Evolutionary conservation across 2,888 invertebrate genomes (phyloP).

Genomic region (Zygogramma bicolorata): DNA sequence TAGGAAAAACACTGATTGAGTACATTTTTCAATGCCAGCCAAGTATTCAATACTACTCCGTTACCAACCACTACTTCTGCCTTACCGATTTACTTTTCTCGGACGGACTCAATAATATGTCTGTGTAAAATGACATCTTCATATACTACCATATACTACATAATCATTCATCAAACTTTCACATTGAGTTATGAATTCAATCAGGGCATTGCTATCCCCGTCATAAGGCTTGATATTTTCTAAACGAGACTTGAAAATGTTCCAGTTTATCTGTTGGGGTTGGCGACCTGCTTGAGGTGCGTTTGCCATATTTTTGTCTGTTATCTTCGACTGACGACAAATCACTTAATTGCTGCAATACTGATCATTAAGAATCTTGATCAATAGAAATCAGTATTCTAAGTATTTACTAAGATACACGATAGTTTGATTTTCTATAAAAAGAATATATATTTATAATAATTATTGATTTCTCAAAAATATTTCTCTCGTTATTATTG

Average conservation of each 20-base stretch:
- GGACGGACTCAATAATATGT: constrained; percentile 18
- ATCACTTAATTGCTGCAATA: too few relatives aligned
- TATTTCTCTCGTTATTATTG: too few relatives aligned
- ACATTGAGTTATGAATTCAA: background rate
- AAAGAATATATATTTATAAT: too few relatives aligned
- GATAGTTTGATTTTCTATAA: too few relatives aligned
- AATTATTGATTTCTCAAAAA: too few relatives aligned
- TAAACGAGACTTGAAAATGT: background rate
- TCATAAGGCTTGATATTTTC: constrained; percentile 6
- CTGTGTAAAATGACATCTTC: background rate
- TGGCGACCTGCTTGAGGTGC: too few relatives aligned
- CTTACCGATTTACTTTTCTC: constrained; percentile 13
- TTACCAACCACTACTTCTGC: constrained; percentile 20
- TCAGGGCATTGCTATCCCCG: background rate
- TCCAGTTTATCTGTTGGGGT: background rate
- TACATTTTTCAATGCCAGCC: constrained; percentile 1
- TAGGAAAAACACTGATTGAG: constrained; percentile 19
- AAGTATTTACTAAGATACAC: too few relatives aligned
- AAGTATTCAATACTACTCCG: background rate
- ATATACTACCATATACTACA: too few relatives aligned
- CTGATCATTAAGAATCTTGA: too few relatives aligned
- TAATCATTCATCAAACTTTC: background rate
- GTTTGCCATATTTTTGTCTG: too few relatives aligned
- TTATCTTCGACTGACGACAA: too few relatives aligned
- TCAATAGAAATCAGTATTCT: too few relatives aligned